Conservation (phyloP, 1,140 invertebrate genomes). For the Heliothis subflexa region DNA sequence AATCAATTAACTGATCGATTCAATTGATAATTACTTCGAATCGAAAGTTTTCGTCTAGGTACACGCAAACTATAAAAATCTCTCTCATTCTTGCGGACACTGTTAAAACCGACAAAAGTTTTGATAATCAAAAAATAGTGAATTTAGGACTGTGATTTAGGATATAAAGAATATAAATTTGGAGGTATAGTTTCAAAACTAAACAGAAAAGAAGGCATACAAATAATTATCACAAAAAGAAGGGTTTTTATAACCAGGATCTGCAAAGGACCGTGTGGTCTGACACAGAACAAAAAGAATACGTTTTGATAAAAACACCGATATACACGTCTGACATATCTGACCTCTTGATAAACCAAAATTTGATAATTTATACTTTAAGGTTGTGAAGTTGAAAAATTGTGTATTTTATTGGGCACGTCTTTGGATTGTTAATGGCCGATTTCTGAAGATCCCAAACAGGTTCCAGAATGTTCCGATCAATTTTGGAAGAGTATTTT, state of each 20-base stretch:
- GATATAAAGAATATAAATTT: neutral
- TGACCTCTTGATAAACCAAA: constrained; percentile 2
- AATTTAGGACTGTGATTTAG: no score
- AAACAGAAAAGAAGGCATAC: neutral
- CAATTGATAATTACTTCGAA: neutral
- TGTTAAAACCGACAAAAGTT: neutral
- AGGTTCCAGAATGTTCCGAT: constrained; percentile 19
- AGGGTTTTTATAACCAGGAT: no score
- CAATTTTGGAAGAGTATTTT: constrained; percentile 31
- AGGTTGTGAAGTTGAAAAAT: constrained; percentile 37
- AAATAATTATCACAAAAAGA: no score
- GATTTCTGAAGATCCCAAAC: constrained; percentile 19
- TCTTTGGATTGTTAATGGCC: constrained; percentile 28
- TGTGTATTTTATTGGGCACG: constrained; percentile 34
- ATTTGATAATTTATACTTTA: constrained; percentile 31
- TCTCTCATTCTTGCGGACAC: neutral
- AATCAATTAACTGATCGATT: constrained; percentile 26
- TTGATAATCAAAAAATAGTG: no score
- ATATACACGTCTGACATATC: constrained; percentile 27
- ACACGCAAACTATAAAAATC: constrained; percentile 35
- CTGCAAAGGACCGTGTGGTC: no score
- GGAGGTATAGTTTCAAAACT: neutral
- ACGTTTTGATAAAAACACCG: constrained; percentile 22
- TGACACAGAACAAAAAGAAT: constrained; percentile 4
- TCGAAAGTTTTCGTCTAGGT: constrained; percentile 20